Evolutionary conservation across 1,140 invertebrate species (phyloP), one percentile per base, ranked within the genome.

Genomic region (Drosophila repletoides): DNA sequence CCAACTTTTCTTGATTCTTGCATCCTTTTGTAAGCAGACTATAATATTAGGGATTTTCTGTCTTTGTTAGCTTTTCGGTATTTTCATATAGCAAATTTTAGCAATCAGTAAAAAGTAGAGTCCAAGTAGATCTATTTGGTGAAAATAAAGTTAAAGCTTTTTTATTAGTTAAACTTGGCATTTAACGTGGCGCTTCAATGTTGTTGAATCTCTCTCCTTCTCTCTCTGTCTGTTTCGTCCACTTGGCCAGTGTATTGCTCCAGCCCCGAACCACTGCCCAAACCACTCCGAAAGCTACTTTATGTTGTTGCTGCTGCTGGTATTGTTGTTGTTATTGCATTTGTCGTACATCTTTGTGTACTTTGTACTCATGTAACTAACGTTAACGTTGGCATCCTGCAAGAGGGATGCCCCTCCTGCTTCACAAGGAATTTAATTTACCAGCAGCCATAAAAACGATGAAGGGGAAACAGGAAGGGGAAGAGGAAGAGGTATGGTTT

Each of bases 341-440:
- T 80, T 66, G 76, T 56, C 60, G 73, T 45, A 73, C 79, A 77
- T 77, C 73, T 84, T 84, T 83, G 77, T 83, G 84, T 72, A 84
- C 65, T 77, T 72, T 53, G 53, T 61, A 64, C 66, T 72, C 67
- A 71, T 74, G 77, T 83, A 69, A 65, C 74, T 68, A 76, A 68
- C 73, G 60, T 48, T 49, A 53, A 61, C 72, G 29, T 48, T 67
- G 60, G 15, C 60, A 55, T 55, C 38, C 63, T 19, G 10, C 34
- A 41, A n/a, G n/a, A n/a, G n/a, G n/a, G n/a, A n/a, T n/a, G 19
- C 36, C 22, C 6, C 29, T 33, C 29, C 7, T 5, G 7, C 9
- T 22, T 9, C 4, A 36, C 41, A 49, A 77, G 79, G 64, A 83
- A 83, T 83, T 83, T 84, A 70, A 83, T 83, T 83, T 83, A 34